phyloP scores from a whole-genome alignment of 2,888 invertebrate species.

The Holacanthella duospinosa region DNA sequence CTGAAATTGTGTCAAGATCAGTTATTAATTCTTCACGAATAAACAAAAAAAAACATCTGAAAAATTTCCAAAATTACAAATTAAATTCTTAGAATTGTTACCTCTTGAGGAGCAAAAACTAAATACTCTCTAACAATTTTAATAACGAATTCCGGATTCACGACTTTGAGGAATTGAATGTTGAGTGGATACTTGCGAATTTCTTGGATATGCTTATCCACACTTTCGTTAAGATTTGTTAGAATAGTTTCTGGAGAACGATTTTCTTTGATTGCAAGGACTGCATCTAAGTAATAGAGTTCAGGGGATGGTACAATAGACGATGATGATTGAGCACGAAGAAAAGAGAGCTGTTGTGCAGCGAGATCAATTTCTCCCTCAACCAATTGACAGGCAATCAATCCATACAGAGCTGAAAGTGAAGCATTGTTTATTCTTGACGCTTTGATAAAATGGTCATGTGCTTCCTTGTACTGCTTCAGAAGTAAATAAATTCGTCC shows the following conservation, averaged over 20 bases:
- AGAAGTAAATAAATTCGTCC: slow-evolving; percentile 68
- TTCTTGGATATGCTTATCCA: slow-evolving; percentile 47
- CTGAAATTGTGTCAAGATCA: too few relatives aligned
- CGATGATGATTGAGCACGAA: slow-evolving; percentile 69
- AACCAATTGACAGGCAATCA: slow-evolving; percentile 69
- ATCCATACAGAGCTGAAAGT: slow-evolving; percentile 57
- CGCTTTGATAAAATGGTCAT: slow-evolving; percentile 65
- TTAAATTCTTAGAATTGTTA: slow-evolving; percentile 1
- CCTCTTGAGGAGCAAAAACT: slow-evolving; percentile 48
- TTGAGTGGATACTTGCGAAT: slow-evolving; percentile 57
- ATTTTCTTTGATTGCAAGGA: slow-evolving; percentile 43
- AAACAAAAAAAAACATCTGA: neutral
- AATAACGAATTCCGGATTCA: slow-evolving; percentile 79
- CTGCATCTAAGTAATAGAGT: slow-evolving; percentile 58
- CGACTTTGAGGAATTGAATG: slow-evolving; percentile 56
- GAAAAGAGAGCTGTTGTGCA: slow-evolving; percentile 72
- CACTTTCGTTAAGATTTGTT: slow-evolving; percentile 47
- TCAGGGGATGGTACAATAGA: slow-evolving; percentile 55
- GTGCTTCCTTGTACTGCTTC: slow-evolving; percentile 65
- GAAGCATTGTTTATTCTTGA: slow-evolving; percentile 75
- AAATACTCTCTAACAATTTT: slow-evolving; percentile 67
- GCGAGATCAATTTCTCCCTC: slow-evolving; percentile 63
- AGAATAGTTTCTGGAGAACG: slow-evolving; percentile 26
- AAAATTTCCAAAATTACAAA: neutral
- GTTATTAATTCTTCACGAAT: too few relatives aligned